Conservation (phyloP, 2,888 invertebrate genomes). For the Erebia epiphron region DNA sequence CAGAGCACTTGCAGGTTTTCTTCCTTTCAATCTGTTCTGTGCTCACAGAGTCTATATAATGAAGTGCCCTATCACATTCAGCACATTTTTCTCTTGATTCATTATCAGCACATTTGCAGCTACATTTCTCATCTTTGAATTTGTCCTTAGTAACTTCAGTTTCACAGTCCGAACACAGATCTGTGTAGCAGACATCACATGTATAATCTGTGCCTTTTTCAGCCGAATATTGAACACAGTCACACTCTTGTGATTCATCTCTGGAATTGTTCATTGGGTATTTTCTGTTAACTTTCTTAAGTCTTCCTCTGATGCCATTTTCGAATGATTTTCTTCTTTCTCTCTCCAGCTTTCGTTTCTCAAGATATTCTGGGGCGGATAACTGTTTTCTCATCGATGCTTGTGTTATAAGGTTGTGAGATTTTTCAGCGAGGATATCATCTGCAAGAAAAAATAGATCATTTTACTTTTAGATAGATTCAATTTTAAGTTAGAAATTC, state of each 20-base stretch:
- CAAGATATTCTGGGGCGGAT: conserved; percentile 95
- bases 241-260: conserved; percentile 63
- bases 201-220: conserved; percentile 75
- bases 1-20: conserved; percentile 68
- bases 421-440: conserved; percentile 85
- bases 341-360: conserved; percentile 90
- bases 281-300: conserved; percentile 83
- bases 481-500: not conserved
- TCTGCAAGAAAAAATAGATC: conserved; percentile 66
- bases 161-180: conserved; percentile 75
- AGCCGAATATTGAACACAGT: conserved; percentile 66
- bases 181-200: conserved; percentile 73
- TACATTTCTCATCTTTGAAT: conserved; percentile 57
- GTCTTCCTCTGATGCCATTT: conserved; percentile 81
- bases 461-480: too few relatives aligned
- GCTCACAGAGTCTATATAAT: conserved; percentile 72
- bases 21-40: conserved; percentile 70
- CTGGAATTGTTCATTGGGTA: conserved; percentile 60
- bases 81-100: conserved; percentile 66
- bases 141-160: conserved; percentile 63
- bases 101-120: conserved; percentile 52
- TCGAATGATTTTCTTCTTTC: conserved; percentile 86
- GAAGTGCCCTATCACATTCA: conserved; percentile 71
- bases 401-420: conserved; percentile 77
- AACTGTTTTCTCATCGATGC: conserved; percentile 88